These are phyloP conservation scores for Opisthograptis luteolata DNA, from an alignment of 2,888 invertebrate species.

Conservation along the genomic window DNA sequence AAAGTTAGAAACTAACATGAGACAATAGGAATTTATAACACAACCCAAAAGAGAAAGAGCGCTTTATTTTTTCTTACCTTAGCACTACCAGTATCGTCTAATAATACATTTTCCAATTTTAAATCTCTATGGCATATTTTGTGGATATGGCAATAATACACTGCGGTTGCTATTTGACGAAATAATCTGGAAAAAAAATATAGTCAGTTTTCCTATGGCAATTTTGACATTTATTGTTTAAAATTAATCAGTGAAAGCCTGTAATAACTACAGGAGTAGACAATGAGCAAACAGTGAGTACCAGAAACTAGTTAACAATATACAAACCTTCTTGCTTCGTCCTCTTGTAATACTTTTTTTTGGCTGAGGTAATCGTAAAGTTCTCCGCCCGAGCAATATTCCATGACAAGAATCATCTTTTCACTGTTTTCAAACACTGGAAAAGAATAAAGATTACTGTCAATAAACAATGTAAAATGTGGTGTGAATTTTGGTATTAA, in stretches of 20 bases:
- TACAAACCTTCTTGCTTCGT: slow-evolving; percentile 90
- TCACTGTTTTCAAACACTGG: slow-evolving; percentile 99
- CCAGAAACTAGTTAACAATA: not conserved
- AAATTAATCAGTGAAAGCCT: no score
- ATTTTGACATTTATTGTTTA: no score
- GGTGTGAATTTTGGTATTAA: no score
- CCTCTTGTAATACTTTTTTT: slow-evolving; percentile 94
- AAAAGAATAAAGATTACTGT: slow-evolving; percentile 48
- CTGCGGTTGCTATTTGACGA: slow-evolving; percentile 97
- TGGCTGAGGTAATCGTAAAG: slow-evolving; percentile 98
- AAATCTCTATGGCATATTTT: slow-evolving; percentile 98
- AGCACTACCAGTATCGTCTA: slow-evolving; percentile 97
- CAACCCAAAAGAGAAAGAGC: not conserved
- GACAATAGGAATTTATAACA: not conserved
- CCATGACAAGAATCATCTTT: slow-evolving; percentile 99
- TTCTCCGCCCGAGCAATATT: slow-evolving; percentile 99
- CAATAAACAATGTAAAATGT: no score
- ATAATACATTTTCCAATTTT: slow-evolving; percentile 96
- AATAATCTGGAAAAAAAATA: slow-evolving; percentile 88
- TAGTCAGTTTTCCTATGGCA: no score
- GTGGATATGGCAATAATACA: slow-evolving; percentile 99
- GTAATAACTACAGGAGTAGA: no score
- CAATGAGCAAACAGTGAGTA: not conserved
- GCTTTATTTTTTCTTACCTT: slow-evolving; percentile 86
- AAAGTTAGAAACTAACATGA: not conserved